Evolutionary conservation across 92 coral and sea anemone genomes (phyloP).

Genomic region (Desmophyllum pertusum): DNA sequence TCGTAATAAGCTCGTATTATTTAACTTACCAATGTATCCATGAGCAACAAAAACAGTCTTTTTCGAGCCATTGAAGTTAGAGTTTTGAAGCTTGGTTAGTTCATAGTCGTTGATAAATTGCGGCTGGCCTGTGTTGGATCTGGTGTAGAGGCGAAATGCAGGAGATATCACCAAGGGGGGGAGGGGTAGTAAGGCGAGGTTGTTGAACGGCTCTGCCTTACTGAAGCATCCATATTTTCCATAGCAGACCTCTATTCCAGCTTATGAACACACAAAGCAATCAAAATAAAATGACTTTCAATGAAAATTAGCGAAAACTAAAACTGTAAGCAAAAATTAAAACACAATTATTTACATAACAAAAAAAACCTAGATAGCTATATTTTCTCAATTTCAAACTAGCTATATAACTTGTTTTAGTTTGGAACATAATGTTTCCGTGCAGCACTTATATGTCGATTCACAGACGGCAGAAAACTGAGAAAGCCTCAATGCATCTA

Average conservation of each 20-base stretch:
- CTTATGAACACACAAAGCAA: neutral
- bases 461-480: too few relatives aligned
- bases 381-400: too few relatives aligned
- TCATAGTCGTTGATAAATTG: constrained; percentile 31
- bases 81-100: constrained; percentile 34
- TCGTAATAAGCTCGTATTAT: neutral
- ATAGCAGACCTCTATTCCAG: constrained; percentile 24
- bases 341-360: too few relatives aligned
- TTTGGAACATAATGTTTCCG: too few relatives aligned
- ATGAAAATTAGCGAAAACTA: neutral
- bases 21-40: constrained; percentile 38
- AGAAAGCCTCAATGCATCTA: too few relatives aligned
- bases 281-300: neutral
- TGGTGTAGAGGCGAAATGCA: constrained; percentile 41
- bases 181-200: constrained; percentile 35
- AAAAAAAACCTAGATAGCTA: too few relatives aligned
- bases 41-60: constrained; percentile 56
- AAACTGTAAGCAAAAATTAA: neutral
- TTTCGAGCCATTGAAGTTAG: constrained; percentile 49
- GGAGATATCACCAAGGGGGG: constrained; percentile 38
- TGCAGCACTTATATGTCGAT: too few relatives aligned
- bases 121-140: constrained; percentile 16
- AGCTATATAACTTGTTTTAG: too few relatives aligned
- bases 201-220: constrained; percentile 40
- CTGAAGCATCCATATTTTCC: constrained; percentile 60